Percentiles rank a stretch among this genome's conserved stretches.
Conservation (phyloP, 92 coral and sea anemone genomes). For the Epizoanthus ramosus region DNA sequence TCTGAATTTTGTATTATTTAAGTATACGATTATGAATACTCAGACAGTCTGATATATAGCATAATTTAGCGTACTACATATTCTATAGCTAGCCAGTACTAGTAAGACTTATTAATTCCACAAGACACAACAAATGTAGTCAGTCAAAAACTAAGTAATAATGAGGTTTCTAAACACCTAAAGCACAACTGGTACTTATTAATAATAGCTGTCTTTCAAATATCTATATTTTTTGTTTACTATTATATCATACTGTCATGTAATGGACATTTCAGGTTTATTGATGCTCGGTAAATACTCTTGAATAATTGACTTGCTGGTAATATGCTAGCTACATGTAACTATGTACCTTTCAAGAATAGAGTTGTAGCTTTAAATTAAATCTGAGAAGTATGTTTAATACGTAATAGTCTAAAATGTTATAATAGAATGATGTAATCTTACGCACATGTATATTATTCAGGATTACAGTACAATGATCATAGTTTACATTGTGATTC, state of each 20-base stretch:
- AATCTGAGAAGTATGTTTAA: too few species aligned
- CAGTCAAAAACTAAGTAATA: constrained; percentile 4
- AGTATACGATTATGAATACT: neutral
- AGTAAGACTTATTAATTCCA: neutral
- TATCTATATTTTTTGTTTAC: neutral
- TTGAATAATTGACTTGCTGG: too few species aligned
- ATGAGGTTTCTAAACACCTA: constrained; percentile 4
- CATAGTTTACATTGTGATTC: too few species aligned
- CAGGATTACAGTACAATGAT: too few species aligned
- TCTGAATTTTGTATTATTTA: constrained; percentile 5
- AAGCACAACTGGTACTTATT: neutral
- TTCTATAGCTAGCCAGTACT: too few species aligned
- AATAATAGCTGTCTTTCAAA: neutral
- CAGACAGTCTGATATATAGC: neutral
- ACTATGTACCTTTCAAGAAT: too few species aligned
- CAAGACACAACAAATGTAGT: constrained; percentile 28
- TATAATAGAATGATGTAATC: too few species aligned
- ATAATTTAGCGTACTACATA: neutral
- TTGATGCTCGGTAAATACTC: neutral
- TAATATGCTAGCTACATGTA: too few species aligned
- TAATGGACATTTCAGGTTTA: neutral
- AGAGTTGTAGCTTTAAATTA: too few species aligned
- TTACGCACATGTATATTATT: too few species aligned
- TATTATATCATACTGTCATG: neutral
- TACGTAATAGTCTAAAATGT: too few species aligned